These are phyloP conservation scores for Calyptommatus sinebrachiatus DNA, from an alignment of 2,113 vertebrate genomes.

Conservation along the genomic window DNA sequence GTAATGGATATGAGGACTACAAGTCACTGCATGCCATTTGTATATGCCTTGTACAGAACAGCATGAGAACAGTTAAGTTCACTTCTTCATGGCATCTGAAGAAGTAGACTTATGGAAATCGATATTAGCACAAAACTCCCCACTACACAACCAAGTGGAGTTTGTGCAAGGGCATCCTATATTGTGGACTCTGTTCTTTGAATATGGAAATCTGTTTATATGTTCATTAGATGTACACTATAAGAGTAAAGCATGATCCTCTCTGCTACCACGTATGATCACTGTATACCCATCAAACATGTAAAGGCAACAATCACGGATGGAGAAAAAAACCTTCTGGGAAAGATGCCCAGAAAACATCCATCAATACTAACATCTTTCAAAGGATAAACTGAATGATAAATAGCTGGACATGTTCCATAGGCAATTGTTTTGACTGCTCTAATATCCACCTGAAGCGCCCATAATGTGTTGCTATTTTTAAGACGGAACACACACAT, in stretches of 20 bases:
- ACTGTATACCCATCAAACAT: neutral
- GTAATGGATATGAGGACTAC: too few relatives aligned
- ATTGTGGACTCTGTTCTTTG: neutral
- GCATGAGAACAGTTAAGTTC: too few relatives aligned
- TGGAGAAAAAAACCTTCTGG: neutral
- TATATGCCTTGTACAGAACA: too few relatives aligned
- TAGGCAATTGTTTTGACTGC: neutral
- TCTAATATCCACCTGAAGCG: conserved; percentile 24
- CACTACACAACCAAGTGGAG: too few relatives aligned
- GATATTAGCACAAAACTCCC: too few relatives aligned
- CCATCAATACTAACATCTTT: neutral
- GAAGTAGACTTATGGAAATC: too few relatives aligned
- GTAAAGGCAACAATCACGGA: neutral
- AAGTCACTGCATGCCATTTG: too few relatives aligned
- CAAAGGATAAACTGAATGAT: neutral
- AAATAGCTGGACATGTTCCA: neutral
- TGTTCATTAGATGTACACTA: neutral
- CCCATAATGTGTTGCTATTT: conserved; percentile 28
- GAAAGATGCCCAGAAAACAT: neutral
- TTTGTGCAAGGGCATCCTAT: neutral
- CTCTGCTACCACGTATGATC: neutral
- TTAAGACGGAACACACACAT: conserved; percentile 41
- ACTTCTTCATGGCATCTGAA: too few relatives aligned
- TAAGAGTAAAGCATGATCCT: neutral
- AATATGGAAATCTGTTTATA: neutral